A percentile compares a stretch with the other conserved stretches of the same genome.
These are phyloP conservation scores for Scaptomyza hsui DNA, from an alignment of 1,140 invertebrate species.

Conservation along the genomic window DNA sequence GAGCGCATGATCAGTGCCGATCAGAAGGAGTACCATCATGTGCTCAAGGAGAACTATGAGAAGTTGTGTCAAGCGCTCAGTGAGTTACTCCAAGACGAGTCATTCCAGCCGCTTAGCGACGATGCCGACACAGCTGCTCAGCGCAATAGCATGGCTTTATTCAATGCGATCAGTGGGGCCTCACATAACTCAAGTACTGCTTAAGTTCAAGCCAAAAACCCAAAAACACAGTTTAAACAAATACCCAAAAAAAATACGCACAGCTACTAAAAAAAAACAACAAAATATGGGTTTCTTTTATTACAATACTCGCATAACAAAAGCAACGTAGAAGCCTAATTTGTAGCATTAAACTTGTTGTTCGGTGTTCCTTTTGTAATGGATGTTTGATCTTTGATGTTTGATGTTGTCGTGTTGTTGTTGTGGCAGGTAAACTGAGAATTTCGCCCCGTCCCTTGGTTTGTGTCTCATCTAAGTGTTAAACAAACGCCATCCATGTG, in stretches of 20 bases:
- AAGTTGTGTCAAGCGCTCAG: constrained; percentile 92
- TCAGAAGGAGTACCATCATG: constrained; percentile 95
- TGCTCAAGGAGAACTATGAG: constrained; percentile 92
- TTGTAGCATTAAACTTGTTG: constrained; percentile 43
- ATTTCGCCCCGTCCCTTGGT: constrained; percentile 45
- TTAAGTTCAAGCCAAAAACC: constrained; percentile 79
- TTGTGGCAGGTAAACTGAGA: constrained; percentile 67
- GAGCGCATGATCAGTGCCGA: constrained; percentile 92
- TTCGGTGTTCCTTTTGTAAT: constrained; percentile 63
- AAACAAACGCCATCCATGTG: constrained; percentile 27
- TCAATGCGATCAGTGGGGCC: constrained; percentile 88
- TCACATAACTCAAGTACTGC: constrained; percentile 88
- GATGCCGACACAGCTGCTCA: constrained; percentile 81
- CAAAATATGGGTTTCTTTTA: constrained; percentile 22
- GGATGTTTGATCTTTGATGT: constrained; percentile 37
- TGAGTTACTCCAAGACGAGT: constrained; percentile 87
- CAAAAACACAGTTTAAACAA: constrained; percentile 43
- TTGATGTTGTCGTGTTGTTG: constrained; percentile 53
- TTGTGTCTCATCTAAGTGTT: constrained; percentile 45
- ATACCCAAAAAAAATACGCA: constrained; percentile 33
- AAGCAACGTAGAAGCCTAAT: constrained; percentile 37
- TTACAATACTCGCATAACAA: constrained; percentile 46
- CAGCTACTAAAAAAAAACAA: constrained; percentile 47
- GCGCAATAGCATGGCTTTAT: constrained; percentile 88
- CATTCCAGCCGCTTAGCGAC: constrained; percentile 76